Evolutionary conservation across 1,140 invertebrate species (phyloP), one percentile per base, ranked within the genome.

Genomic region (Drosophila santomea): DNA sequence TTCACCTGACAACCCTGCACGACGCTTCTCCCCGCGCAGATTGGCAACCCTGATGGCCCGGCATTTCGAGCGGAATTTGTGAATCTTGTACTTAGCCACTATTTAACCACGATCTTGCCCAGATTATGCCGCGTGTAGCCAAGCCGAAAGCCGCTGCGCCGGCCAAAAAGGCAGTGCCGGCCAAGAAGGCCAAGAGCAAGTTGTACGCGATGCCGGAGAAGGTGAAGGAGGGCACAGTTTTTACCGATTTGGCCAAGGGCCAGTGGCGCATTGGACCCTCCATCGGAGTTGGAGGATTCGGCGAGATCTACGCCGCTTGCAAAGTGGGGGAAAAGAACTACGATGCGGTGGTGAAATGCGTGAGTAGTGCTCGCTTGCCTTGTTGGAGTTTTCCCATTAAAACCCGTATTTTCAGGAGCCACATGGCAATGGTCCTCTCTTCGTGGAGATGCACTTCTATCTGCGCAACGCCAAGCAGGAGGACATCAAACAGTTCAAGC

Each of bases 381-480:
- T 2, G 12, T 35, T n/a, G 10, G 11, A 15, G 45, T 52, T 39
- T 43, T 0, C n/a, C 12, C 44, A 23, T 76, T 41, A 3, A 58
- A 58, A n/a, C 14, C 15, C 28, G 11, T 5, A 1, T 93, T 93
- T 43, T 7, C 84, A 98, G 96, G 98, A 98, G 94, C 97, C 97
- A 17, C 96, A 97, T 93, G 95, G 94, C 56, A 99, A 98, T 95
- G 98, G 98, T 2, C 98, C 98, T 12, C 92, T 99, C 1, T 99
- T 98, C 94, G 97, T 98, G 54, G 98, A 99, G 94, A 97, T 98
- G 94, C 96, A 98, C 93, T 98, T 98, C 93, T 99, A 98, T 92
- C 95, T 98, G 91, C 94, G 97, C 83, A 96, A 96, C 93, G 96
- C 96, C 8, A 98, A 96, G 93, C 92, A 94, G 83, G 96, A 96